Percentiles rank a stretch among this genome's conserved stretches.
These are phyloP conservation scores for Maccullochella peelii DNA, from an alignment of 2,113 vertebrate genomes.

Conservation along the genomic window DNA sequence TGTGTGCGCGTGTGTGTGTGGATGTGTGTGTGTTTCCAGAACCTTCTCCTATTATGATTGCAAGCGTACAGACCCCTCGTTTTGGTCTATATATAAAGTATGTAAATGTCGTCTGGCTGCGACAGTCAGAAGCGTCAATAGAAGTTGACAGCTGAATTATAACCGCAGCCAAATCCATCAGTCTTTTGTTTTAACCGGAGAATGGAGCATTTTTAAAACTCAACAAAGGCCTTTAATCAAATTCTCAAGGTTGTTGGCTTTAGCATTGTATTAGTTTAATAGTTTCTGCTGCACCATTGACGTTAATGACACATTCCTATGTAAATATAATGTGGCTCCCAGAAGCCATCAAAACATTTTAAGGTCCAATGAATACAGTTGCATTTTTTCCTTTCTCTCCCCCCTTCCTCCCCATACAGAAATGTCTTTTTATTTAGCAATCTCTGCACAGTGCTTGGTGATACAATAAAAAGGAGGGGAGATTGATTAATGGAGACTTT, in stretches of 20 bases:
- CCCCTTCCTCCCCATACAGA: slow-evolving; percentile 84
- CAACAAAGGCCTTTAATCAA: slow-evolving; percentile 98
- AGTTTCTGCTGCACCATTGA: slow-evolving; percentile 96
- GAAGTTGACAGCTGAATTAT: slow-evolving; percentile 91
- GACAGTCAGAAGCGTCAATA: slow-evolving; percentile 88
- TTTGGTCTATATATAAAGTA: slow-evolving; percentile 88
- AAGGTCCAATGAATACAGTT: slow-evolving; percentile 97
- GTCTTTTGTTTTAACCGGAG: slow-evolving; percentile 89
- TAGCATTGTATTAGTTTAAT: slow-evolving; percentile 98
- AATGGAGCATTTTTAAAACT: slow-evolving; percentile 91
- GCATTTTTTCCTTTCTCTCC: slow-evolving; percentile 85
- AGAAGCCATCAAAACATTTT: slow-evolving; percentile 96
- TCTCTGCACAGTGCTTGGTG: slow-evolving; percentile 83
- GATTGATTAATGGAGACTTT: slow-evolving; percentile 89
- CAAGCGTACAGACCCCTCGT: slow-evolving; percentile 77
- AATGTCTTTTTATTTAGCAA: slow-evolving; percentile 94
- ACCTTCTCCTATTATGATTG: slow-evolving; percentile 82
- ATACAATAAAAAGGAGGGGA: slow-evolving; percentile 85
- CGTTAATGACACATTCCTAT: slow-evolving; percentile 97
- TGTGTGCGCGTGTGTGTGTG: slow-evolving; percentile 15
- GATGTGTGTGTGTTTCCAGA: slow-evolving; percentile 60
- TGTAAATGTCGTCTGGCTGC: slow-evolving; percentile 87
- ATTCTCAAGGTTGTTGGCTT: slow-evolving; percentile 96
- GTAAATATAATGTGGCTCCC: slow-evolving; percentile 92
- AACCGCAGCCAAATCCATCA: slow-evolving; percentile 87